Evolutionary conservation across 2,113 vertebrate species (phyloP), one percentile per base, ranked within the genome.

Genomic region (Hippocampus comes): DNA sequence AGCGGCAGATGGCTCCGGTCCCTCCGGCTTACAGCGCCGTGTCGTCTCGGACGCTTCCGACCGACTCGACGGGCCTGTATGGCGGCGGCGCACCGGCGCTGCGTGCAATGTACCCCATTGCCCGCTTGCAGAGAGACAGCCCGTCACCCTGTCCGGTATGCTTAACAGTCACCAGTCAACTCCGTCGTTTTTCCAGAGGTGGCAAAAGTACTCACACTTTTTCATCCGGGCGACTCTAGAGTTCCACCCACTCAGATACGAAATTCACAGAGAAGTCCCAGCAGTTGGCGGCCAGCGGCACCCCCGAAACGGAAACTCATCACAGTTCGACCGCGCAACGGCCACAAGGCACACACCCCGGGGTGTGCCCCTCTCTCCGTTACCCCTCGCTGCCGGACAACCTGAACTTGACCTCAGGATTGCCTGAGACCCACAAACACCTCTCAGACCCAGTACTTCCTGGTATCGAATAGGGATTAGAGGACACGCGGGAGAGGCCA

Each of bases 301-400:
- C 70, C 71, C 92, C 89, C 0, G 89, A 93, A 77, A 89, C 89
- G 15, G 91, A 94, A 78, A 90, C 83, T 11, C 46, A 80, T 43
- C 23, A 76, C 75, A 66, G 88, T n/a, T 71, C 83, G 23, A 42
- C 56, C 1, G 57, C 67, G 0, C 77, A 82, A 48, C 65, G 69
- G 63, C 84, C 73, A 71, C 0, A 38, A 38, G 34, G 34, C 34
- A 0, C 34, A 6, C 6, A 38, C 34, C 34, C 34, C 34, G 34
- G 34, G 34, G 89, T 92, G 30, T 61, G 77, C 15, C 15, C 75
- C 70, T 90, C 92, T 69, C 84, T 89, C 43, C 93, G 84, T 15
- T 97, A 93, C 84, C 92, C 93, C 48, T 98, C 96, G 1, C 92
- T 97, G 59, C 97, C 97, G 0, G 95, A 93, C 77, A 93, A 94